Percentiles rank a stretch among this genome's conserved stretches.
Evolutionary conservation across 2,888 invertebrate species (phyloP).

Genomic region (Caprella mutica): DNA sequence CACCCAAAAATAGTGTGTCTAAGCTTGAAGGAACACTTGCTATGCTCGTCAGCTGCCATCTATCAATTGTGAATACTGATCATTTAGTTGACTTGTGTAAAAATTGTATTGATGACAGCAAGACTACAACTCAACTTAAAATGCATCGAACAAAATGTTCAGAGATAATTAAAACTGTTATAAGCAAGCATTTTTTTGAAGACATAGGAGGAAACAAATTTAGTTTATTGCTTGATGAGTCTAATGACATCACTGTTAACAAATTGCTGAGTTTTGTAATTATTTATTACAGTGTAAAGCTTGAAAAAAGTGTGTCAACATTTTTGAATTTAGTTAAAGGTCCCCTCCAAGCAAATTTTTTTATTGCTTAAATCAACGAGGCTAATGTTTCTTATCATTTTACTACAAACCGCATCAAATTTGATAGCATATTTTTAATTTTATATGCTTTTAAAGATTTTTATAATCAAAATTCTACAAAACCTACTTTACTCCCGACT

Average conservation of each 20-base stretch:
- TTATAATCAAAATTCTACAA: too few relatives aligned
- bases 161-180: conserved; percentile 5
- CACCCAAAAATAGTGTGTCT: background rate
- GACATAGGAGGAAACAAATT: conserved; percentile 9
- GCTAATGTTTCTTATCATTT: too few relatives aligned
- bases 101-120: background rate
- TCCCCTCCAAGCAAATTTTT: too few relatives aligned
- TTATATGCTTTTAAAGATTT: too few relatives aligned
- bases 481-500: too few relatives aligned
- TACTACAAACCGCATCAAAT: too few relatives aligned
- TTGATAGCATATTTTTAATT: too few relatives aligned
- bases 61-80: conserved; percentile 6
- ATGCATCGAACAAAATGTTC: conserved; percentile 10
- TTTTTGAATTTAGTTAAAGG: conserved; percentile 7
- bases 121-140: background rate
- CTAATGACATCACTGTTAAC: conserved; percentile 1
- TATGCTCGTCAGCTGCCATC: conserved; percentile 6
- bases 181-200: conserved; percentile 8
- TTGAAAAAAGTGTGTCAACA: conserved; percentile 2
- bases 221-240: conserved; percentile 7
- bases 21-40: conserved; percentile 5
- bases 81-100: conserved; percentile 4
- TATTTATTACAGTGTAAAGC: conserved; percentile 7
- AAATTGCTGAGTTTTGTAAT: conserved; percentile 9
- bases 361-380: too few relatives aligned